A percentile compares a stretch with the other conserved stretches of the same genome.
These are phyloP conservation scores for Melieria omissa DNA, from an alignment of 2,888 invertebrate species.

Conservation along the genomic window DNA sequence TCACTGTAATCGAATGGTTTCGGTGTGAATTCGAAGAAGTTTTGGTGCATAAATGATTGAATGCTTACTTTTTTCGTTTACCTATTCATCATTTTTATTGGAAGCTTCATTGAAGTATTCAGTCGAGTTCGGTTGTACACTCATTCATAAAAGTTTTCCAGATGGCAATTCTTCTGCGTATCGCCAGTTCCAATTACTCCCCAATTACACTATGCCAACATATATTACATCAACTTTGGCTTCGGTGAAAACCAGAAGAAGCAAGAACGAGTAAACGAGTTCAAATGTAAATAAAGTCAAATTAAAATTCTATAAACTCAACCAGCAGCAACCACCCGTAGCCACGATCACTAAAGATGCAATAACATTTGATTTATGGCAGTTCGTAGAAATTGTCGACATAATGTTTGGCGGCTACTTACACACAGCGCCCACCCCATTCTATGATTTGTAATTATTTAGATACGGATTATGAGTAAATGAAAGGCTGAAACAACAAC, in stretches of 20 bases:
- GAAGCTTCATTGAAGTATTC: conserved; percentile 15
- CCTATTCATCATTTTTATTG: no score
- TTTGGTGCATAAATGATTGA: background rate
- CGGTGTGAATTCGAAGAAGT: background rate
- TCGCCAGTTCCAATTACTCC: conserved; percentile 9
- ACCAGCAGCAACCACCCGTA: conserved; percentile 4
- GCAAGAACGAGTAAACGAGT: background rate
- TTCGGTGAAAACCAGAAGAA: no score
- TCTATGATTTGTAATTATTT: no score
- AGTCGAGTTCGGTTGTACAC: conserved; percentile 2
- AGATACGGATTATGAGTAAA: no score
- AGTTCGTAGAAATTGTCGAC: conserved; percentile 43
- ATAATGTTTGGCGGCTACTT: conserved; percentile 30
- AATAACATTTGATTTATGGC: conserved; percentile 37
- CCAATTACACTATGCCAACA: background rate
- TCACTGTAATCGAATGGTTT: no score
- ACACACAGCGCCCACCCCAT: no score
- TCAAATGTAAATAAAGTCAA: conserved; percentile 27
- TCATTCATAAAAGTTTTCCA: conserved; percentile 26
- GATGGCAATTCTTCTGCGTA: conserved; percentile 24
- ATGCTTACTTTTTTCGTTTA: no score
- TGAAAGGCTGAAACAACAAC: no score
- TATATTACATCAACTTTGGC: background rate
- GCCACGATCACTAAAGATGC: background rate
- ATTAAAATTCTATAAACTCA: conserved; percentile 39